phyloP scores from a whole-genome alignment of 2,888 invertebrate genomes.

The Apotomis capreana region DNA sequence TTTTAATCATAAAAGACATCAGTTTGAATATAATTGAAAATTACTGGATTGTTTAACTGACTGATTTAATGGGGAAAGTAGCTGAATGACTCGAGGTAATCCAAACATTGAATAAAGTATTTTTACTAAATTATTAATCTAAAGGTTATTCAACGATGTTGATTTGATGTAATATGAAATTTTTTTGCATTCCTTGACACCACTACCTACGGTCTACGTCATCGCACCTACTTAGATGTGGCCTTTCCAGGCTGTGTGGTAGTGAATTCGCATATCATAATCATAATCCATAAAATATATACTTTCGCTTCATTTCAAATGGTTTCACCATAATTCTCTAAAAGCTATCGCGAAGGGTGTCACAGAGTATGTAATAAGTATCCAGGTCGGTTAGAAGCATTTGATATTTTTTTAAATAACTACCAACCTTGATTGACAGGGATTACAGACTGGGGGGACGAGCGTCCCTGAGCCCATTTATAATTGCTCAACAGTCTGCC shows the following conservation, averaged over 20 bases:
- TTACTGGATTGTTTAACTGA: not conserved
- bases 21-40: not conserved
- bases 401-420: conserved; percentile 22
- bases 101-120: no score
- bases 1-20: conserved; percentile 2
- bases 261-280: no score
- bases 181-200: no score
- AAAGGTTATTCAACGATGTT: no score
- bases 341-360: conserved; percentile 19
- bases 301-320: conserved; percentile 10
- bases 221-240: no score
- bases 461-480: conserved; percentile 23
- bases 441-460: conserved; percentile 21
- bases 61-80: not conserved
- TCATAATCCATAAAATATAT: not conserved
- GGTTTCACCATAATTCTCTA: conserved; percentile 16
- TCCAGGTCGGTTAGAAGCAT: not conserved
- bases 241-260: no score
- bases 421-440: conserved; percentile 29
- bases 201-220: no score
- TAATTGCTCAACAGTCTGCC: conserved; percentile 38
- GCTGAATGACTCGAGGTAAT: not conserved
- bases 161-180: no score
- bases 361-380: conserved; percentile 24
- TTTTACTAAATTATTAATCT: no score